Conservation (phyloP, 2,797 vertebrate genomes). For the Perodicticus potto region DNA sequence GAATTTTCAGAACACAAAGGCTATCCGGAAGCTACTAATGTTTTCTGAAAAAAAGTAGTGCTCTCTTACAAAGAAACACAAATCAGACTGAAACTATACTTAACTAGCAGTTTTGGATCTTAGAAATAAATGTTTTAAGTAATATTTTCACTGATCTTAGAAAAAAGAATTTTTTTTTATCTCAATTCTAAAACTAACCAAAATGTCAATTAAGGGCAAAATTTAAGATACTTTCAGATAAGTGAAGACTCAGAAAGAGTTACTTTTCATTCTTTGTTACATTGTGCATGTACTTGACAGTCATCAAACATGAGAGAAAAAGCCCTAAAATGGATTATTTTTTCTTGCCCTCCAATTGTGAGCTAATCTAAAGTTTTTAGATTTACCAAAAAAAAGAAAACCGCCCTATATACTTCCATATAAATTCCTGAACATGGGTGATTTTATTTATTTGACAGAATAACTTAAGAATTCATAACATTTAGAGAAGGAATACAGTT, state of each 20-base stretch:
- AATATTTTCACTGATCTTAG: constrained; percentile 10
- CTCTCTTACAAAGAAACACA: not conserved
- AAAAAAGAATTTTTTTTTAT: not conserved
- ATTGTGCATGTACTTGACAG: not conserved
- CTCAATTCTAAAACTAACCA: constrained; percentile 53
- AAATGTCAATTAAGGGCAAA: not conserved
- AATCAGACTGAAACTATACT: not conserved
- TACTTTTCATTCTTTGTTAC: not conserved
- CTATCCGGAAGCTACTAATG: constrained; percentile 3
- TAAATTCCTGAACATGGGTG: not conserved
- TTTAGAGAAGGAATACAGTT: not conserved
- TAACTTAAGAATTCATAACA: constrained; percentile 26
- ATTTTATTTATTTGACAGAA: constrained; percentile 13
- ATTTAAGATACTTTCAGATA: constrained; percentile 15
- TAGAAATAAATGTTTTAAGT: constrained; percentile 49
- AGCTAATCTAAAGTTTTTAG: not conserved
- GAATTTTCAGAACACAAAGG: constrained; percentile 3
- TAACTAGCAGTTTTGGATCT: not conserved
- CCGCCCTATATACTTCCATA: not conserved
- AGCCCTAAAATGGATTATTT: not conserved
- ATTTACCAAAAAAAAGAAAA: not conserved
- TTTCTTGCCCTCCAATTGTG: not conserved
- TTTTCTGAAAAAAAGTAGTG: not conserved
- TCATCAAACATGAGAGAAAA: not conserved
- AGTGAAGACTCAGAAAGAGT: not conserved